Conservation (phyloP, 2,888 invertebrate species). For the Spicauda simplicius region DNA sequence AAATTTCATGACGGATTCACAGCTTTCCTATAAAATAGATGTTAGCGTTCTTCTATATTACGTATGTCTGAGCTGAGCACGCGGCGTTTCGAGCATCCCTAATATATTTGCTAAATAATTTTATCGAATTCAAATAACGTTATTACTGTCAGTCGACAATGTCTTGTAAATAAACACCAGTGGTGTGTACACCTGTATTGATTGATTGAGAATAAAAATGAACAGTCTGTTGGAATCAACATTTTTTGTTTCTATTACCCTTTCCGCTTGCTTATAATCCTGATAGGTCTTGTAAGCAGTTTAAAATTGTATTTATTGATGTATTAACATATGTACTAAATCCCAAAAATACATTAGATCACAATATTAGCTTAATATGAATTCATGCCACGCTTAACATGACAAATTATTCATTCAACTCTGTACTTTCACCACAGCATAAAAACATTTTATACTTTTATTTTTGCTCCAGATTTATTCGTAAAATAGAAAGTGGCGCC, state of each 20-base stretch:
- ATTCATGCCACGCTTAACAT: no score
- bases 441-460: neutral
- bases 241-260: constrained; percentile 61
- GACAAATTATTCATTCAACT: no score
- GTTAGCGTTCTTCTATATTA: constrained; percentile 60
- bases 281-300: neutral
- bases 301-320: no score
- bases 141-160: constrained; percentile 53
- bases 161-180: constrained; percentile 81
- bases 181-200: constrained; percentile 74
- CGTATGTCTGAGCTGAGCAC: constrained; percentile 60
- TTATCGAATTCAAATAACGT: constrained; percentile 63
- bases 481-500: neutral
- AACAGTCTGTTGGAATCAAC: constrained; percentile 80
- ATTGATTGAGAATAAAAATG: constrained; percentile 79
- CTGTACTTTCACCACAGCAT: no score
- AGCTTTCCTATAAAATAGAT: constrained; percentile 51
- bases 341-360: no score
- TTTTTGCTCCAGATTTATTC: neutral
- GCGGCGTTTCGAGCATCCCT: constrained; percentile 54
- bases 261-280: neutral
- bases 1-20: constrained; percentile 49
- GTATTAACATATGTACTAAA: no score
- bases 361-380: no score
- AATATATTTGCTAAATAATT: constrained; percentile 53